Conservation (phyloP, 2,888 invertebrate genomes). For the Leptinotarsa peninsularis region DNA sequence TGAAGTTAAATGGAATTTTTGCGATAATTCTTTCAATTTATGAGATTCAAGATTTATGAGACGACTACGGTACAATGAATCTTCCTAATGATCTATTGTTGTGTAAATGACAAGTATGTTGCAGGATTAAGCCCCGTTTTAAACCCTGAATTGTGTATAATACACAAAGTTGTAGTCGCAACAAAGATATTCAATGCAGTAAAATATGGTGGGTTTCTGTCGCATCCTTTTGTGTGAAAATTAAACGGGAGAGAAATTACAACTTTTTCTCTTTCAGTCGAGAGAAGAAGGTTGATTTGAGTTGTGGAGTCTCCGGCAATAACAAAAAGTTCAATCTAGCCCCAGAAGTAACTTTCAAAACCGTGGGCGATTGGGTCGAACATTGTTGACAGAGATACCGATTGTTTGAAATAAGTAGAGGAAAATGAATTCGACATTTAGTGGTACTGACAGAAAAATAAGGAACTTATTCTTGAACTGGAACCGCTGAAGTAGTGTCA, state of each 20-base stretch:
- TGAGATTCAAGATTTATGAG: slow-evolving; percentile 5
- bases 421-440: too few species aligned
- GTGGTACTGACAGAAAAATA: too few species aligned
- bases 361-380: background rate
- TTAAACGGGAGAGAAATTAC: background rate
- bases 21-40: slow-evolving; percentile 14
- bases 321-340: background rate
- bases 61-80: slow-evolving; percentile 7
- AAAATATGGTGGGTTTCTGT: slow-evolving; percentile 3
- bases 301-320: background rate
- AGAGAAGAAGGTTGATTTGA: background rate
- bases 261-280: background rate
- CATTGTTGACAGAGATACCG: too few species aligned
- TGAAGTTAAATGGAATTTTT: slow-evolving; percentile 1
- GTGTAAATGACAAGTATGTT: slow-evolving; percentile 10
- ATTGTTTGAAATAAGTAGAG: too few species aligned
- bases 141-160: background rate
- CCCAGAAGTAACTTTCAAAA: background rate
- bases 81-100: slow-evolving; percentile 17
- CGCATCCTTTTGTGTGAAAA: background rate
- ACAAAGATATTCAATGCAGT: slow-evolving; percentile 7
- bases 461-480: too few species aligned
- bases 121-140: background rate
- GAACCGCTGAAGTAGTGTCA: too few species aligned
- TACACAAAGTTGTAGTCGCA: background rate